A percentile compares a stretch with the other conserved stretches of the same genome.
Evolutionary conservation across 2,113 vertebrate genomes (phyloP).

Genomic region (Otocyon megalotis): DNA sequence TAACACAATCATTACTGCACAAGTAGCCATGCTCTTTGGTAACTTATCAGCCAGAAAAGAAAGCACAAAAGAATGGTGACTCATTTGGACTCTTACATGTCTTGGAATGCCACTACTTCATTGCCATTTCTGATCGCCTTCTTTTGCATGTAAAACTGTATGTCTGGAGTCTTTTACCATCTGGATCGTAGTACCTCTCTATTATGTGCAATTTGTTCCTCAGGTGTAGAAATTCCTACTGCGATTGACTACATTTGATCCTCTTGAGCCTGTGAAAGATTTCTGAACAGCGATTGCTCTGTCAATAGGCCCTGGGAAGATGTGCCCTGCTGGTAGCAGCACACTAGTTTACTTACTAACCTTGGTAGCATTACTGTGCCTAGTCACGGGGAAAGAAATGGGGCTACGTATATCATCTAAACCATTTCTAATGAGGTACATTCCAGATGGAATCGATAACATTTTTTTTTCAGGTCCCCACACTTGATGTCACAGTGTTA

Average conservation of each 20-base stretch:
- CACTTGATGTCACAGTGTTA: background rate
- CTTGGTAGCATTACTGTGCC: slow-evolving; percentile 36
- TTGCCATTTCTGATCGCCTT: slow-evolving; percentile 57
- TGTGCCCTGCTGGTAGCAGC: background rate
- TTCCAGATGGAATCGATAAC: slow-evolving; percentile 33
- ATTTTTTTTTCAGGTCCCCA: background rate
- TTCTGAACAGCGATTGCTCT: background rate
- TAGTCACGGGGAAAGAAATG: background rate
- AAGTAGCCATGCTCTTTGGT: slow-evolving; percentile 9
- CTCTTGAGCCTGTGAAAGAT: slow-evolving; percentile 58
- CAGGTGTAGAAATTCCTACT: slow-evolving; percentile 75
- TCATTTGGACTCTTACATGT: slow-evolving; percentile 21
- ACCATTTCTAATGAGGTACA: slow-evolving; percentile 63
- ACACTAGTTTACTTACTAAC: background rate
- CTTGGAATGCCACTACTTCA: background rate
- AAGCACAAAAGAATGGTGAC: background rate
- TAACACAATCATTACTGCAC: slow-evolving; percentile 48
- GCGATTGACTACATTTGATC: slow-evolving; percentile 3
- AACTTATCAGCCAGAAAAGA: slow-evolving; percentile 10
- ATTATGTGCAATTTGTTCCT: slow-evolving; percentile 82
- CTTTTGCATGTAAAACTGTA: slow-evolving; percentile 58
- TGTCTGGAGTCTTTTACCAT: slow-evolving; percentile 57
- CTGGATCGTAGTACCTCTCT: slow-evolving; percentile 69
- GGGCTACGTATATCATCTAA: background rate
- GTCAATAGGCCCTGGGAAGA: background rate